Evolutionary conservation across 2,797 vertebrate genomes (phyloP), one percentile per base, ranked within the genome.

Genomic region (Brachymystax lenok): DNA sequence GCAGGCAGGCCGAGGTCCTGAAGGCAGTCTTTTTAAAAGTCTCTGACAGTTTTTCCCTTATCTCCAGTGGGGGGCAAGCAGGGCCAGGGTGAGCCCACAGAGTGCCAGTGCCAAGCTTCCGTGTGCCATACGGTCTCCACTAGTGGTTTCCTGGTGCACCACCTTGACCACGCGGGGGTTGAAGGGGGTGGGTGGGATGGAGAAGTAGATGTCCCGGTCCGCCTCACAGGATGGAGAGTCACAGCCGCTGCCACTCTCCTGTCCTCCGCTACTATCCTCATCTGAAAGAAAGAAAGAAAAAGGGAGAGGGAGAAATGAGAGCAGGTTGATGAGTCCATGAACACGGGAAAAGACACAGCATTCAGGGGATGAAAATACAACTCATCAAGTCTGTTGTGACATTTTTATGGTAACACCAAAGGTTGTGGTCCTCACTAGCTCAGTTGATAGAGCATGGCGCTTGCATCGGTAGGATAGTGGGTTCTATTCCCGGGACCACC

Each of bases 231-330:
- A 89, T 14, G 94, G 91, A 1, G 91, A 87, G 68, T 97, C 96
- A 0, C 97, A 98, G 40, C 97, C 96, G 1, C 97, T 99, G 82
- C 97, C 98, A 0, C 98, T 99, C 83, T 95, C 98, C 87, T 96
- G 96, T 19, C 93, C 96, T 0, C 97, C 96, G 68, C 92, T 95
- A 71, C 88, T 89, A 0, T 95, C 96, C 3, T 94, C 96, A 89
- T 88, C 35, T 80, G 82, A 63, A 35, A 74, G 0, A 33, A 28
- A 35, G 0, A 2, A 24, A 69, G 1, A 17, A 27, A 0, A 2
- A 4, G 5, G 13, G n/a, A 50, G 4, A 0, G 50, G 21, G 12
- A 7, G 10, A 46, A 46, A 46, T 46, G 10, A 12, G 10, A 46
- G 40, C 10, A 46, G 40, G 40, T 46, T 46, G 40, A 46, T 46